Evolutionary conservation across 2,888 invertebrate genomes (phyloP).

Genomic region (Agapostemon virescens): DNA sequence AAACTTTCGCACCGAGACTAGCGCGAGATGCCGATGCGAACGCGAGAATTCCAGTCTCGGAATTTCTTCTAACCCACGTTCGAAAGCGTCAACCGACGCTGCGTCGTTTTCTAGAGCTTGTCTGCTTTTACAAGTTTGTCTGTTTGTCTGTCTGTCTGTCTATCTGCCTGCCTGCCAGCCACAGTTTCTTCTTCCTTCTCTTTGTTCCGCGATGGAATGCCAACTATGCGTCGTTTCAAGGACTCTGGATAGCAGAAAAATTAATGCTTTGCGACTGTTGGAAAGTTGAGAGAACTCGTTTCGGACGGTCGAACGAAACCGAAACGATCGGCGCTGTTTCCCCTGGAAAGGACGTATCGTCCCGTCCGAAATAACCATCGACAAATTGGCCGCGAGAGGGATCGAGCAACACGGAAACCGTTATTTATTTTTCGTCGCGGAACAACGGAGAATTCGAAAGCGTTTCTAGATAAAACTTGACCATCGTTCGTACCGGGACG

Average conservation of each 20-base stretch:
- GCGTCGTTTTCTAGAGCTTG: constrained; percentile 21
- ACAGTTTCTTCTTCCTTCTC: constrained; percentile 19
- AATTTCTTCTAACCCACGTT: constrained; percentile 56
- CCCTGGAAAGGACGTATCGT: too few species aligned
- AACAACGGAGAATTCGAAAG: constrained; percentile 1
- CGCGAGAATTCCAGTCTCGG: constrained; percentile 52
- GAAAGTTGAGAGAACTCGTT: constrained; percentile 15
- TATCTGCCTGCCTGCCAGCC: background rate
- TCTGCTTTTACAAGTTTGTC: too few species aligned
- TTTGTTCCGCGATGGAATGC: constrained; percentile 40
- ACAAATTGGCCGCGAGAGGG: background rate
- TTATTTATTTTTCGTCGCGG: background rate
- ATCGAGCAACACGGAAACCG: too few species aligned
- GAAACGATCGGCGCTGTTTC: too few species aligned
- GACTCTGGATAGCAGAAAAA: constrained; percentile 27
- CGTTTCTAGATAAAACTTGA: constrained; percentile 51
- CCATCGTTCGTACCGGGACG: constrained; percentile 25
- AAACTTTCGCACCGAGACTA: constrained; percentile 57
- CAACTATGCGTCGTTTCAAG: constrained; percentile 35
- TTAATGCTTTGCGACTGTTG: background rate
- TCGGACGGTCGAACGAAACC: background rate
- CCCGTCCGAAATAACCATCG: background rate
- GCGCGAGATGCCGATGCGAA: constrained; percentile 52
- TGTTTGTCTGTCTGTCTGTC: too few species aligned
- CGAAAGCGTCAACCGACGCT: constrained; percentile 19